phyloP scores from a whole-genome alignment of 2,888 invertebrate genomes.

The Macroteleia sp. region DNA sequence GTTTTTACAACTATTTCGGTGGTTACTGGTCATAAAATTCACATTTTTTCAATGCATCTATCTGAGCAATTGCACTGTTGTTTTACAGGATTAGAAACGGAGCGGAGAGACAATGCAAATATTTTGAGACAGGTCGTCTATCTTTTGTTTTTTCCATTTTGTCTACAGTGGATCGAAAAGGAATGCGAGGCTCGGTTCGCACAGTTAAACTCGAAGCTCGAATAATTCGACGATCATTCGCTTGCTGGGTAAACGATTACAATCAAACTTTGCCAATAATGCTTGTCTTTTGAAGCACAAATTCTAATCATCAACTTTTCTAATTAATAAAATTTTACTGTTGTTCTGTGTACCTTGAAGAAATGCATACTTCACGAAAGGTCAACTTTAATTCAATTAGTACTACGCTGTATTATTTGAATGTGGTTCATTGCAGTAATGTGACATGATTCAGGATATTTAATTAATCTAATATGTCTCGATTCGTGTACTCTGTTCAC shows the following conservation, averaged over 20 bases:
- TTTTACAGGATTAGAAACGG: constrained; percentile 18
- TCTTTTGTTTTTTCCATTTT: constrained; percentile 1
- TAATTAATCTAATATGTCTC: background rate
- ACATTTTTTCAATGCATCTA: constrained; percentile 31
- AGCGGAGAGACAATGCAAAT: constrained; percentile 26
- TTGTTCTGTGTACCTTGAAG: constrained; percentile 63
- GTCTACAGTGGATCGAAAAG: constrained; percentile 3
- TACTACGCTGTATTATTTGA: no score
- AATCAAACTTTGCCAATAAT: constrained; percentile 61
- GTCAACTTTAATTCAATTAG: no score
- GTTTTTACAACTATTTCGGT: constrained; percentile 1
- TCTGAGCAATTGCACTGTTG: background rate
- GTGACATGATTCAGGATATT: background rate
- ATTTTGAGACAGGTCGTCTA: constrained; percentile 9
- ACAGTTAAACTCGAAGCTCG: constrained; percentile 65
- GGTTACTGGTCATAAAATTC: constrained; percentile 32
- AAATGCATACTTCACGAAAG: constrained; percentile 69
- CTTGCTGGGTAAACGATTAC: constrained; percentile 69
- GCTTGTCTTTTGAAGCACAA: constrained; percentile 72
- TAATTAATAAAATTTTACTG: constrained; percentile 75
- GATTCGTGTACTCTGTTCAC: constrained; percentile 17
- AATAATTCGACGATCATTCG: constrained; percentile 68
- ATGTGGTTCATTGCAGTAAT: no score
- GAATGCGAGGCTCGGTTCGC: constrained; percentile 25
- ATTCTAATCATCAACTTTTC: constrained; percentile 78